phyloP scores from a whole-genome alignment of 2,888 invertebrate genomes.

The Agrotis clavis region DNA sequence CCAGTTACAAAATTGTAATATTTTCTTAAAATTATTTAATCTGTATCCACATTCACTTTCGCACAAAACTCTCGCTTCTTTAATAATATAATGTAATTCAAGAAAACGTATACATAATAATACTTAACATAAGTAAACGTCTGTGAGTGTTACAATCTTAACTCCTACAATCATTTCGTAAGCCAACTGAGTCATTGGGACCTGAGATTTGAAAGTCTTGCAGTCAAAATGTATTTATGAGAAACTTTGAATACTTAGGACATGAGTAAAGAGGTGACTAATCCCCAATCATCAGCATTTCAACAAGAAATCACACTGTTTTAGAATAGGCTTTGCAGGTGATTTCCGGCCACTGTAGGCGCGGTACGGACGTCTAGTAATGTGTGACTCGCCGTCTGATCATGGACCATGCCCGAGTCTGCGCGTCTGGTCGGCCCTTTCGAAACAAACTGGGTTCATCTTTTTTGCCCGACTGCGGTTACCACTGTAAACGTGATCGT shows the following conservation, averaged over 20 bases:
- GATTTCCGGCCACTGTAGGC: too few species aligned
- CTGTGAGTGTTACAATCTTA: slow-evolving; percentile 42
- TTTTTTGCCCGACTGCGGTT: neutral
- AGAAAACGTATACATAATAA: slow-evolving; percentile 28
- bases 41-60: slow-evolving; percentile 48
- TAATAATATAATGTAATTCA: slow-evolving; percentile 26
- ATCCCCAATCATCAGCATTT: neutral
- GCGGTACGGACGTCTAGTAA: too few species aligned
- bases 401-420: too few species aligned
- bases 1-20: neutral
- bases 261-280: neutral
- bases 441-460: neutral
- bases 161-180: slow-evolving; percentile 59
- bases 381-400: too few species aligned
- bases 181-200: slow-evolving; percentile 54
- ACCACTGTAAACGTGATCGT: too few species aligned
- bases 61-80: slow-evolving; percentile 19
- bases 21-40: neutral
- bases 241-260: slow-evolving; percentile 9
- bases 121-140: slow-evolving; percentile 35
- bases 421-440: neutral
- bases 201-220: slow-evolving; percentile 52
- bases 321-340: too few species aligned
- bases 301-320: neutral
- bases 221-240: slow-evolving; percentile 19